Evolutionary conservation across 1,140 invertebrate genomes (phyloP), one percentile per base, ranked within the genome.

Genomic region (Euwallacea similis): DNA sequence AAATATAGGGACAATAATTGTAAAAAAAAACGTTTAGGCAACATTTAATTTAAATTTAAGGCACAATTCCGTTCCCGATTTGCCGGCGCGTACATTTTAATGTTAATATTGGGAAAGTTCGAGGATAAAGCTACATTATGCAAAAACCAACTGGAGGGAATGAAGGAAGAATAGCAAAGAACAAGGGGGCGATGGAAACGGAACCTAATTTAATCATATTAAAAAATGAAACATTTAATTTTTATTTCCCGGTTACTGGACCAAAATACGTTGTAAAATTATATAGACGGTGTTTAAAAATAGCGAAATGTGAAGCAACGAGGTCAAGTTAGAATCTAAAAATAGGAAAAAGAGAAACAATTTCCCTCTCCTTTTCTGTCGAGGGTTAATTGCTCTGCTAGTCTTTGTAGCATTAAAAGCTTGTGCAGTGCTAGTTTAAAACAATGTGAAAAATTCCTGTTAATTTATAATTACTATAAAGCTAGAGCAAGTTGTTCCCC

Each of bases 31-130:
- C 64, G 70, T 66, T 72, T 72, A 72, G 65, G 69, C 71, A 62
- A 75, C 76, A 78, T 67, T 69, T 75, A 75, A 75, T 75, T 75
- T 75, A 64, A 72, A 62, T 72, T 75, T 72, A 73, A 44, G 44
- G 63, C 66, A 67, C 44, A 71, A 67, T 68, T 75, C 60, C 59
- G 59, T 62, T 65, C 66, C 55, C 47, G 55, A 69, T 69, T 72
- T 62, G 54, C 53, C 61, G 21, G 65, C 67, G 54, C 58, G 73
- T 68, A 68, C 66, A 72, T 75, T 72, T 75, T 75, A 72, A 75
- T 75, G 73, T 75, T 75, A 75, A 71, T 71, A 75, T 70, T 65
- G 73, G 70, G 58, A 75, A 75, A 75, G 64, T 75, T 75, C 66
- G 58, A 53, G 44, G 64, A 66, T 56, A 69, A 72, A 74, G 69